Base-by-base conservation (phyloP, 2,797 vertebrate species). In the Microctenopoma lineatum region DNA sequence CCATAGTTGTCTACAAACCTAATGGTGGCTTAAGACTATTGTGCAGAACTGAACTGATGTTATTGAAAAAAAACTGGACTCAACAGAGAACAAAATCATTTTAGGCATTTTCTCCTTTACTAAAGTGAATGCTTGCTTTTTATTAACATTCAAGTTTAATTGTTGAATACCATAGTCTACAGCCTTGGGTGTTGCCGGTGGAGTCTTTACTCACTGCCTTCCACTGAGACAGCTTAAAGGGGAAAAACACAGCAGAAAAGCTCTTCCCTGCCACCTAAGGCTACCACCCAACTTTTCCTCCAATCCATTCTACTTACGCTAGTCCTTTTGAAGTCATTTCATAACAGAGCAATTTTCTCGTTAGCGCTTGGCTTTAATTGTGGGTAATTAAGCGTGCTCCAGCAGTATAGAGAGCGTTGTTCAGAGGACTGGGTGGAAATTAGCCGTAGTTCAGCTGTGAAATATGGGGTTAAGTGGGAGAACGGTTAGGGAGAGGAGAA, bases 391-490 rank as follows among this genome's bases (percentile, higher is more conserved):
- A 90, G 91, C 92, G 88, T 94, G 91, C 70, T 91, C 81, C 59
- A 73, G 81, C 81, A 70, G 89, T 90, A 90, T 88, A 86, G 86
- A 79, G 89, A 89, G 84, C 75, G 74, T 84, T 88, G 89, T 90
- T 91, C 84, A 26, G 73, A 82, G 88, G 86, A 88, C 89, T 87
- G 85, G 81, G 87, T 83, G 84, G 92, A 90, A 94, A 93, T 93
- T 94, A 94, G 90, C 90, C 47, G 81, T 88, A 92, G 93, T 93
- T 94, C 92, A 94, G 87, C 94, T 94, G 92, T 94, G 93, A 94
- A 94, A 94, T 93, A 92, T 91, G 92, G 87, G 93, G 94, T 94
- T 86, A 92, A 92, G 85, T 91, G 90, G 87, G 87, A 90, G 89
- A 90, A 66, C 83, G 87, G 71, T 71, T 76, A 78, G 59, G 50